Evolutionary conservation across 2,113 vertebrate species (phyloP), one percentile per base, ranked within the genome.

Genomic region (Blennius ocellaris): DNA sequence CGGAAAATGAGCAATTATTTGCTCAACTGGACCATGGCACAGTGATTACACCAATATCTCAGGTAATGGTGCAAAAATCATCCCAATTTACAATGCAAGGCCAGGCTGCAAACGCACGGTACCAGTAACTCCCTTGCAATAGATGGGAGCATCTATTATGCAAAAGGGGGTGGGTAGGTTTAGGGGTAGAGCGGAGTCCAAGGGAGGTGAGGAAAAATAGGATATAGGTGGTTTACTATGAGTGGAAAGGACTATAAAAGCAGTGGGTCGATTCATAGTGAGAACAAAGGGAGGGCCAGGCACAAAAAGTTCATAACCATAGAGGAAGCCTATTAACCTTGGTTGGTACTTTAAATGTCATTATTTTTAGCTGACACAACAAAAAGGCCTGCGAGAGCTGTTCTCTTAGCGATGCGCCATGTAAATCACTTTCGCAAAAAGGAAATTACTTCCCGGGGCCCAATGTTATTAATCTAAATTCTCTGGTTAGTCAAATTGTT

Each of bases 401-500:
- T 94, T 96, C 94, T 95, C 93, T 93, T 93, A 93, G 95, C 94
- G 93, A 94, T 93, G 94, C 95, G 84, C 94, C 96, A 95, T 95
- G 96, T 96, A 98, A 97, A 97, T 97, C 94, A 94, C 95, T 96
- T 96, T 95, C 90, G 95, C 96, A 93, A 95, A 91, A 93, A 98
- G 97, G 96, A 97, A 98, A 98, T 98, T 95, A 97, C 96, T 98
- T 98, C 95, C 96, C 91, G 65, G 76, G 95, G 93, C 95, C 95
- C 94, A 93, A 93, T 90, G 95, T 95, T 97, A 97, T 97, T 98
- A 95, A 98, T 98, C 96, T 96, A 96, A 97, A 97, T 96, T 97
- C 97, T 96, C 95, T 90, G 91, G 90, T 95, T 95, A 96, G 96
- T 97, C 95, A 96, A 96, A 96, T 95, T 95, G 95, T 95, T 96